Evolutionary conservation across 2,797 vertebrate genomes (phyloP).

Genomic region (Alauda arvensis): DNA sequence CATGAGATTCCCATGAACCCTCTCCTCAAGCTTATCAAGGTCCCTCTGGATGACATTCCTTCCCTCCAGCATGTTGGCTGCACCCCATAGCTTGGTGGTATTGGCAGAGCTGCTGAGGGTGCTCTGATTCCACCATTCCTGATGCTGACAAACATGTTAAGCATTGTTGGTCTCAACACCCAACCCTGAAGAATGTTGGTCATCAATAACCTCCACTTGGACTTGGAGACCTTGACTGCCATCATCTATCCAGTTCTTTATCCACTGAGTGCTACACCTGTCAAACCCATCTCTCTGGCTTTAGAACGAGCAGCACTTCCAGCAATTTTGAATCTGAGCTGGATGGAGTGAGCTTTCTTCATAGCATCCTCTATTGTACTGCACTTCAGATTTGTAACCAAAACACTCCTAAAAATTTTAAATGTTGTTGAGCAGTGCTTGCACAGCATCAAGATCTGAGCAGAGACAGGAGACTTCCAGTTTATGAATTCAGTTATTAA

Average conservation of each 20-base stretch:
- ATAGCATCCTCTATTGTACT: background rate
- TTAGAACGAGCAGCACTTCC: background rate
- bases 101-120: background rate
- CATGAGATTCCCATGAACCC: background rate
- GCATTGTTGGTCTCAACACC: rapidly evolving
- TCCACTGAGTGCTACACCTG: background rate
- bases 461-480: background rate
- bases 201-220: background rate
- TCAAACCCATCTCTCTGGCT: background rate
- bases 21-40: background rate
- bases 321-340: background rate
- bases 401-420: background rate
- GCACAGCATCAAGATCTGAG: background rate
- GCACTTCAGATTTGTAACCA: background rate
- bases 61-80: background rate
- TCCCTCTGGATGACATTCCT: background rate
- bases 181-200: rapidly evolving
- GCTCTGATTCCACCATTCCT: background rate
- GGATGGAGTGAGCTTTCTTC: background rate
- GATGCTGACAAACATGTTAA: background rate
- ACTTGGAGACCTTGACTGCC: background rate
- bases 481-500: background rate
- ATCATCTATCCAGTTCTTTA: background rate
- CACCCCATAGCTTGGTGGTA: background rate
- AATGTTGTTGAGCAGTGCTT: background rate